A percentile compares a stretch with the other conserved stretches of the same genome.
Conservation (phyloP, 1,140 invertebrate species). For the Calliphora vicina region DNA sequence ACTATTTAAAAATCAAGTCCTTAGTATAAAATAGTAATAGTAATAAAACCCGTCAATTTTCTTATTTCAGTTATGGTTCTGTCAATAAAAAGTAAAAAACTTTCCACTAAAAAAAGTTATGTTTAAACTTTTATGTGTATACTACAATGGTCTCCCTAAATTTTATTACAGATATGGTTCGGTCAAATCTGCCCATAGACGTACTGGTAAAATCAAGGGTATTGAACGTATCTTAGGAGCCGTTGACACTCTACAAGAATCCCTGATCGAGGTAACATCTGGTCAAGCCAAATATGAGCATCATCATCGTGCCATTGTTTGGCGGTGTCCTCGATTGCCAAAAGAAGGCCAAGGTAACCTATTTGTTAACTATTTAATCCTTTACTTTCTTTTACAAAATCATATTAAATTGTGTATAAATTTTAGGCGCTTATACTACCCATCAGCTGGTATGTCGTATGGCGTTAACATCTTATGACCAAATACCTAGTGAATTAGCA, state of each 20-base stretch:
- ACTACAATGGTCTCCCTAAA: neutral
- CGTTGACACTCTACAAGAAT: slow-evolving; percentile 88
- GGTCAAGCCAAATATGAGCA: slow-evolving; percentile 99
- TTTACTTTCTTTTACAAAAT: neutral
- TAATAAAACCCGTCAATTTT: too few species aligned
- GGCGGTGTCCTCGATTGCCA: slow-evolving; percentile 95
- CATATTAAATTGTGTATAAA: slow-evolving; percentile 11
- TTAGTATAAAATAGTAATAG: too few species aligned
- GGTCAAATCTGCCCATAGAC: slow-evolving; percentile 91
- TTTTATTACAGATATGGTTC: slow-evolving; percentile 79
- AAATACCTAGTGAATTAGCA: slow-evolving; percentile 92
- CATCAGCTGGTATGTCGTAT: slow-evolving; percentile 93
- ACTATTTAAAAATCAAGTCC: too few species aligned
- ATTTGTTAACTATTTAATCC: neutral
- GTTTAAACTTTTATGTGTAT: too few species aligned
- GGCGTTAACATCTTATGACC: slow-evolving; percentile 95
- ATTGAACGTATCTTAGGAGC: slow-evolving; percentile 93
- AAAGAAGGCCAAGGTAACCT: slow-evolving; percentile 95
- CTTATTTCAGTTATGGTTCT: too few species aligned
- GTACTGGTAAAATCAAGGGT: slow-evolving; percentile 92
- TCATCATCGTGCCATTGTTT: slow-evolving; percentile 95
- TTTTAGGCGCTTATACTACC: slow-evolving; percentile 92
- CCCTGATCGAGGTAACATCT: slow-evolving; percentile 96
- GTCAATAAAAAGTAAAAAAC: too few species aligned
- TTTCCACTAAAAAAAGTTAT: too few species aligned